Evolutionary conservation across 2,888 invertebrate genomes (phyloP), one percentile per base, ranked within the genome.

Genomic region (Tetragonisca angustula): DNA sequence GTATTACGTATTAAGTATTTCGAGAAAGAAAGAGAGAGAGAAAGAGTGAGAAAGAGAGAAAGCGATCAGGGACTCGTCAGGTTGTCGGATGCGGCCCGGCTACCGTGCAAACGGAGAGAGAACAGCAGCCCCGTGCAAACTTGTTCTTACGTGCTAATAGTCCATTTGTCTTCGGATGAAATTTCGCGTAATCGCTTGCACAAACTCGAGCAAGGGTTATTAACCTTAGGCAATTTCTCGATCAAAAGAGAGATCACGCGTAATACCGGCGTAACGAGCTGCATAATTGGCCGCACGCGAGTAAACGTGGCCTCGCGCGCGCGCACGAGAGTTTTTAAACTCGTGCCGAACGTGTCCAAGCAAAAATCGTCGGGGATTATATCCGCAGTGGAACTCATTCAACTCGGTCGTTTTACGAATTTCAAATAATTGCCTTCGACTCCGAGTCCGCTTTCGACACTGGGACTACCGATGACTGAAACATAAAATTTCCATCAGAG

Each of bases 241-340:
- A 88, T 87, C 84, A 75, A 81, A 86, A 83, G 74, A 76, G 88
- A 87, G 90, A 91, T 91, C 90, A 86, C 90, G 89, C 90, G 91
- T 91, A 91, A 91, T 91, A 84, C 87, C 83, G 86, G 84, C 90
- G 90, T 91, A 91, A 91, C 91, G 91, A 90, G 90, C 85, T 89
- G 88, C 87, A 89, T 91, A 89, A 91, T 91, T 90, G 88, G 87
- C 84, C 83, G 89, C 87, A 89, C 89, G 88, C 88, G 88, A 89
- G 83, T 89, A 84, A 84, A 86, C 82, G 84, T 86, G 85, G 11
- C 43, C 43, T 43, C 49, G 68, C 76, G 72, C 54, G 72, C 54
- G 49, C 50, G 77, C 82, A 76, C 73, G 69, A 78, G 73, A 85
- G 80, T 73, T 79, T 73, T 79, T 86, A 59, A 76, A 79, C 90